These are phyloP conservation scores for Drosophila micromelanica DNA, from an alignment of 1,140 invertebrate genomes.

Conservation along the genomic window DNA sequence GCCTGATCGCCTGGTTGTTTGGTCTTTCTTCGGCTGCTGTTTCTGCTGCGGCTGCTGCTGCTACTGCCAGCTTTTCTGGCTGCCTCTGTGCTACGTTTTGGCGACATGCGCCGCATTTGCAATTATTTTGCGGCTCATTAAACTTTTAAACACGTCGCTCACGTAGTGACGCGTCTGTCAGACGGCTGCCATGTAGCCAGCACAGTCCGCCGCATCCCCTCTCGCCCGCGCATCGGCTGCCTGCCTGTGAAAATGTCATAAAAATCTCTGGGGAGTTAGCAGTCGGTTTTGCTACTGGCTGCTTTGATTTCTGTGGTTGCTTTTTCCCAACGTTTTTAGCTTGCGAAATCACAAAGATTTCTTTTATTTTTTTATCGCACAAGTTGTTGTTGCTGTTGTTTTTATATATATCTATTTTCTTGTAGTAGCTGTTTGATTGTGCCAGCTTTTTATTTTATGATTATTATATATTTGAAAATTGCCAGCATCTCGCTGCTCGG, in stretches of 20 bases:
- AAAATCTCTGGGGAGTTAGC: constrained; percentile 79
- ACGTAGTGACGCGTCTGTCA: constrained; percentile 83
- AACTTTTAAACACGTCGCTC: constrained; percentile 84
- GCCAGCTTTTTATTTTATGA: constrained; percentile 77
- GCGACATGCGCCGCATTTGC: constrained; percentile 81
- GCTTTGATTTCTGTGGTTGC: constrained; percentile 69
- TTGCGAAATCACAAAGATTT: constrained; percentile 80
- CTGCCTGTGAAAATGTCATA: constrained; percentile 80
- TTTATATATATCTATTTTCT: constrained; percentile 17
- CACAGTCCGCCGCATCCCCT: constrained; percentile 33
- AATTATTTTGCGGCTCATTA: constrained; percentile 84
- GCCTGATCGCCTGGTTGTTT: constrained; percentile 12
- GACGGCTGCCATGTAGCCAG: constrained; percentile 73
- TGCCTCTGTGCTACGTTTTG: constrained; percentile 71
- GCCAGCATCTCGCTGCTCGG: constrained; percentile 46
- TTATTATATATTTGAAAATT: constrained; percentile 77
- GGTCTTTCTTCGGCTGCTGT: constrained; percentile 33
- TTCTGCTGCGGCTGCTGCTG: constrained; percentile 10
- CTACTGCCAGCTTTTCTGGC: constrained; percentile 31
- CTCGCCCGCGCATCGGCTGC: constrained; percentile 28
- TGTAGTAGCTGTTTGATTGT: constrained; percentile 47
- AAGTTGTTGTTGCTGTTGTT: constrained; percentile 36
- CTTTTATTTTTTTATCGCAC: constrained; percentile 76
- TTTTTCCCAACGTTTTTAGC: constrained; percentile 73
- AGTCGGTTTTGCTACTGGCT: constrained; percentile 56